Conservation (phyloP, 2,797 vertebrate species). For the Sebastes hubbsi region DNA sequence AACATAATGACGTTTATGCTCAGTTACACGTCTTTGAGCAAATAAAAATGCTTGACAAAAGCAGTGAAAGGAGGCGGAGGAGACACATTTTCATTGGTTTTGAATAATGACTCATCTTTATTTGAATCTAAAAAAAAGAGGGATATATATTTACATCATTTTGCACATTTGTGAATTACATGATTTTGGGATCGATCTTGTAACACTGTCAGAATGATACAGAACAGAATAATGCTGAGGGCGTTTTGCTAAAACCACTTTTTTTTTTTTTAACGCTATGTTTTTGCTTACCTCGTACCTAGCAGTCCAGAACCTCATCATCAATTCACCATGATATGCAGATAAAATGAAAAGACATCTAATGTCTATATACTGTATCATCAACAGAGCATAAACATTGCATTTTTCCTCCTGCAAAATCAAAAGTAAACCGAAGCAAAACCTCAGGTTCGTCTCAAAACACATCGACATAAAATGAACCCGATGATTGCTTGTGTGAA, state of each 20-base stretch:
- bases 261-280: constrained; percentile 17
- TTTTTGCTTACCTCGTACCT: constrained; percentile 40
- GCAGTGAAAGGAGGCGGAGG: neutral
- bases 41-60: neutral
- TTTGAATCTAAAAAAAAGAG: constrained; percentile 75
- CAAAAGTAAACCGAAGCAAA: constrained; percentile 59
- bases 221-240: constrained; percentile 59
- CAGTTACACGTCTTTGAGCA: neutral
- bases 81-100: constrained; percentile 50
- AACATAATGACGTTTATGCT: too few species aligned
- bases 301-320: constrained; percentile 22
- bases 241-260: constrained; percentile 41
- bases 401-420: constrained; percentile 43
- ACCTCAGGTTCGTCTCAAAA: constrained; percentile 44
- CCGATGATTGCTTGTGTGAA: constrained; percentile 33
- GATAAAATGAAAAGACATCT: constrained; percentile 26
- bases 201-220: constrained; percentile 71
- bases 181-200: constrained; percentile 63
- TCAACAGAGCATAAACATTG: constrained; percentile 48
- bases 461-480: constrained; percentile 50
- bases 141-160: constrained; percentile 78
- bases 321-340: constrained; percentile 32
- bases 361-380: constrained; percentile 14
- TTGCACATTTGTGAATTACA: constrained; percentile 74
- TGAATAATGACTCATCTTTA: constrained; percentile 77